Conservation (phyloP, 1,140 invertebrate species). For the Epicauta chinensis region DNA sequence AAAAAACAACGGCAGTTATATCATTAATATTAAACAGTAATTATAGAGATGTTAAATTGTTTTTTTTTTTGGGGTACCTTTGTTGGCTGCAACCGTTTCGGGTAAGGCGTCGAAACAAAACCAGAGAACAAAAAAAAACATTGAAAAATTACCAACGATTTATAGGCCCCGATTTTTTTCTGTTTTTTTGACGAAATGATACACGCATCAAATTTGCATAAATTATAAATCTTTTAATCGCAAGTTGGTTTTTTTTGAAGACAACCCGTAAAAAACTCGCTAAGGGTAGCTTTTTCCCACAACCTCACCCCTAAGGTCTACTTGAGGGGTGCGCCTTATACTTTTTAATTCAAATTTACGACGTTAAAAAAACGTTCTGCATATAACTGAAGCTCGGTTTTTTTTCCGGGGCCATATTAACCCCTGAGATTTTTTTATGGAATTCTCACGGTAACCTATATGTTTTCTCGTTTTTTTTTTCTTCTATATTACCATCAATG, state of each 20-base stretch:
- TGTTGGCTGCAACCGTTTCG: too few relatives aligned
- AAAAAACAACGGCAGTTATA: neutral
- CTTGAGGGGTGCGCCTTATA: constrained; percentile 6
- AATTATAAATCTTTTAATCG: constrained; percentile 19
- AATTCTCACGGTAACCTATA: constrained; percentile 20
- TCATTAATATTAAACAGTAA: constrained; percentile 18
- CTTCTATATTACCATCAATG: neutral
- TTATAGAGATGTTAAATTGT: constrained; percentile 20
- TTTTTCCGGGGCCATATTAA: neutral
- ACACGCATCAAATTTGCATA: constrained; percentile 11
- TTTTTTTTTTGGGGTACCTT: neutral
- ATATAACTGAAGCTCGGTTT: constrained; percentile 2
- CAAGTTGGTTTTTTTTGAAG: neutral
- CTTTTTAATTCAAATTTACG: constrained; percentile 10
- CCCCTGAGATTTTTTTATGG: constrained; percentile 13
- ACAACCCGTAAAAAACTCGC: constrained; percentile 3
- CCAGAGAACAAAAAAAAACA: constrained; percentile 14
- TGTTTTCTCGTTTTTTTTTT: constrained; percentile 12
- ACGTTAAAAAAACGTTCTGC: constrained; percentile 12
- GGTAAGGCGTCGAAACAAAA: neutral
- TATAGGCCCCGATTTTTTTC: constrained; percentile 12
- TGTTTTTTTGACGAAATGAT: too few relatives aligned
- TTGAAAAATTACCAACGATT: constrained; percentile 27
- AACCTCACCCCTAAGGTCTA: neutral
- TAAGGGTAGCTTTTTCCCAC: constrained; percentile 17